Evolutionary conservation across 2,888 invertebrate species (phyloP).

Genomic region (Tanytarsus gracilentus): DNA sequence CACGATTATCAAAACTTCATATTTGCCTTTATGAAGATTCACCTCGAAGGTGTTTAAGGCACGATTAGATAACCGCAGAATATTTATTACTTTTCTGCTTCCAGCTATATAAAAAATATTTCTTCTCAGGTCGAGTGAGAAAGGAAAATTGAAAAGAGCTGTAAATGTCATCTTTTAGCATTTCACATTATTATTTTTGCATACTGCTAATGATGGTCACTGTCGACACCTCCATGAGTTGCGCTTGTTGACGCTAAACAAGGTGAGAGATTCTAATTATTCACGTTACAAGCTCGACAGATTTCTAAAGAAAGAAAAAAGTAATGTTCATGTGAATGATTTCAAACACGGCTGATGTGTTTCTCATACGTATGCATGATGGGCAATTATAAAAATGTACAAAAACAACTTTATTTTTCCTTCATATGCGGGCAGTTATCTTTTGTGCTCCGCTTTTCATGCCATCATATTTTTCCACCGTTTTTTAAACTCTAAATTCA

Average conservation of each 20-base stretch:
- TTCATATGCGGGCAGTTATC: not conserved
- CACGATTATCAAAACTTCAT: not conserved
- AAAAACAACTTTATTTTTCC: not conserved
- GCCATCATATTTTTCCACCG: no score
- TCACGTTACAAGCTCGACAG: no score
- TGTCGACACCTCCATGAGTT: no score
- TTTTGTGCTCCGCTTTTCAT: no score
- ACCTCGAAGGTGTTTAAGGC: not conserved
- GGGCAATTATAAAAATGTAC: not conserved
- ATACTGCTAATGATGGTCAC: no score
- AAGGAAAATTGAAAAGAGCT: constrained; percentile 4
- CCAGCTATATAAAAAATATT: not conserved
- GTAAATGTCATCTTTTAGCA: constrained; percentile 22
- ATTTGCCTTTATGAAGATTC: not conserved
- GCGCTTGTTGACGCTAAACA: no score
- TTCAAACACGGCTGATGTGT: no score
- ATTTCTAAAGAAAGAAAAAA: no score
- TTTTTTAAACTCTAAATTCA: no score
- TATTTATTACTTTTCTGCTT: constrained; percentile 13
- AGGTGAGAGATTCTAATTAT: no score
- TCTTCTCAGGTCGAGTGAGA: not conserved
- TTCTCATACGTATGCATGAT: no score
- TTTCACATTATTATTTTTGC: not conserved
- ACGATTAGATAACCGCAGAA: constrained; percentile 24
- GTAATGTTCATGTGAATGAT: no score